These are phyloP conservation scores for Rhamnusium bicolor DNA, from an alignment of 2,888 invertebrate species.

Conservation along the genomic window DNA sequence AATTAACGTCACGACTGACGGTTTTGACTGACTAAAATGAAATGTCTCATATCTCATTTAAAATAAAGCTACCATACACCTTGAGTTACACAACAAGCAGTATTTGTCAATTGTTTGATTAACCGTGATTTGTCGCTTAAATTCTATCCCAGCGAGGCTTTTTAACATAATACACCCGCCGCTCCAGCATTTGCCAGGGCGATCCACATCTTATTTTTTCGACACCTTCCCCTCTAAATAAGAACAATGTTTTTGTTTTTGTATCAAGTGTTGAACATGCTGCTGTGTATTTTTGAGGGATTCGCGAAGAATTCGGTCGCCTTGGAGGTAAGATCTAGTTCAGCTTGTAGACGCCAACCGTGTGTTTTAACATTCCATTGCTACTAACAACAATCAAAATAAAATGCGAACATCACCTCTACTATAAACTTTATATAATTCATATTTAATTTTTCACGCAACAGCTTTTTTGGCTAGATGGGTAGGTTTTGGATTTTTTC, in stretches of 20 bases:
- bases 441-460: not conserved
- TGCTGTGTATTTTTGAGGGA: conserved; percentile 56
- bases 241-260: conserved; percentile 43
- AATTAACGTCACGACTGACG: conserved; percentile 26
- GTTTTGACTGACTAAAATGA: not conserved
- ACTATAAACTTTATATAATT: not conserved
- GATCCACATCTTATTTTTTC: conserved; percentile 72
- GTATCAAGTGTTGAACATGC: conserved; percentile 35
- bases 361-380: conserved; percentile 29
- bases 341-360: conserved; percentile 30
- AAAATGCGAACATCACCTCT: not conserved
- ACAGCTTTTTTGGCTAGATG: not conserved
- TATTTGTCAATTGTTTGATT: conserved; percentile 46
- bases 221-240: conserved; percentile 54
- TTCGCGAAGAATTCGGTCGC: conserved; percentile 57
- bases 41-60: not conserved
- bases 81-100: conserved; percentile 26
- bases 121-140: conserved; percentile 47
- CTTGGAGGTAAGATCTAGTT: conserved; percentile 64
- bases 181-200: conserved; percentile 81
- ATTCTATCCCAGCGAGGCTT: conserved; percentile 56
- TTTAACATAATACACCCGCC: conserved; percentile 60
- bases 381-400: conserved; percentile 14
- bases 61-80: not conserved
- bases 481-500: not conserved